Evolutionary conservation across 1,140 invertebrate genomes (phyloP).

Genomic region (Neodiprion lecontei): DNA sequence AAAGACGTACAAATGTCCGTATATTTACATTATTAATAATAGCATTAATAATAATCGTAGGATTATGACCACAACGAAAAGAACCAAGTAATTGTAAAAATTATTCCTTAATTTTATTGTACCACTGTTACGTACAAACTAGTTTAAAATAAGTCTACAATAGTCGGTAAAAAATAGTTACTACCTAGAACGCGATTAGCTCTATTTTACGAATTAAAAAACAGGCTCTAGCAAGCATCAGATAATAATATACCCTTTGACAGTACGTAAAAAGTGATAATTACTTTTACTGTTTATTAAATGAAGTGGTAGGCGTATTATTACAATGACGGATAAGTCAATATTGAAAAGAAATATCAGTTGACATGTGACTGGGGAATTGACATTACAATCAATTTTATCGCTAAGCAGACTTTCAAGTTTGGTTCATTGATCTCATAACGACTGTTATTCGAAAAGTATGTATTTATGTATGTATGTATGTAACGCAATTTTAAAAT

Average conservation of each 20-base stretch:
- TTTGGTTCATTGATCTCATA: not conserved
- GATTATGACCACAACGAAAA: not conserved
- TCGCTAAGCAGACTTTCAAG: not conserved
- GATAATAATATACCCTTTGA: not conserved
- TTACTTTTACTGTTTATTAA: not conserved
- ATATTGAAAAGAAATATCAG: too few species aligned
- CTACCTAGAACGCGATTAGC: not conserved
- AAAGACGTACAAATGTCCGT: too few species aligned
- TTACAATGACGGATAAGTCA: not conserved
- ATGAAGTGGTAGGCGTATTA: not conserved
- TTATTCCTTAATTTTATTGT: not conserved
- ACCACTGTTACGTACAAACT: constrained; percentile 1
- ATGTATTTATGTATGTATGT: not conserved
- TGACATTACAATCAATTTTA: not conserved
- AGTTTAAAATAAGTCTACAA: constrained; percentile 1
- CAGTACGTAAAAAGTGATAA: not conserved
- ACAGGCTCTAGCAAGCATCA: not conserved
- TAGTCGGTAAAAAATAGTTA: constrained; percentile 5
- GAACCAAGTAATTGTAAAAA: not conserved
- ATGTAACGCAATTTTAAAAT: not conserved
- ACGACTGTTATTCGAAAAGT: not conserved
- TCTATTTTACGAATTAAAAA: not conserved
- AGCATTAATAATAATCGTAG: not conserved
- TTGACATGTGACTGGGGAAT: too few species aligned
- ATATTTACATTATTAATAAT: not conserved